Percentiles rank a stretch among this genome's conserved stretches.
Evolutionary conservation across 2,113 vertebrate species (phyloP).

Genomic region (Mola mola): DNA sequence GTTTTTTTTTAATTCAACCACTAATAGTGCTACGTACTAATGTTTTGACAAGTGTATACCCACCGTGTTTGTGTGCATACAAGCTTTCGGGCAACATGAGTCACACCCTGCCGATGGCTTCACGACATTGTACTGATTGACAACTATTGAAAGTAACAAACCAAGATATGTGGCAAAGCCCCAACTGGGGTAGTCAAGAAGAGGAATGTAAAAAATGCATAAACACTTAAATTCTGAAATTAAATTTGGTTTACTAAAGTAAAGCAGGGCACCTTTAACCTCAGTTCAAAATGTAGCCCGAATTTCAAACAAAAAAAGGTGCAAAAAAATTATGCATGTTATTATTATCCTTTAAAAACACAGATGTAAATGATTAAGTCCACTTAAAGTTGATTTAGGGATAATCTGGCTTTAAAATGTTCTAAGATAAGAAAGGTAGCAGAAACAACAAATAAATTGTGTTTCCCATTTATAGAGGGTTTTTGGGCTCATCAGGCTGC

Average conservation of each 20-base stretch:
- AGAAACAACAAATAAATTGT: slow-evolving; percentile 24
- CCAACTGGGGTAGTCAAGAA: neutral
- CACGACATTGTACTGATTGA: neutral
- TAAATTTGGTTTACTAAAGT: neutral
- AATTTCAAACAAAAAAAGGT: neutral
- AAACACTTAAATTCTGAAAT: too few relatives aligned
- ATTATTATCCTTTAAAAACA: neutral
- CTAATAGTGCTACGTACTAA: neutral
- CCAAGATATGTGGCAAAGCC: neutral
- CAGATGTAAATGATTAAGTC: neutral
- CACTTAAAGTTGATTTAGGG: neutral
- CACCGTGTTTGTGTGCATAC: slow-evolving; percentile 5
- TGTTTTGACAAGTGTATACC: neutral
- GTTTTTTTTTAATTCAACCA: too few relatives aligned
- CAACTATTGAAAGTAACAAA: neutral
- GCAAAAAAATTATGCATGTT: neutral
- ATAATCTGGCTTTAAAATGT: neutral
- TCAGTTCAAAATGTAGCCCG: too few relatives aligned
- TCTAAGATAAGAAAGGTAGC: slow-evolving; percentile 17
- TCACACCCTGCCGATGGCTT: neutral
- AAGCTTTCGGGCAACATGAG: neutral
- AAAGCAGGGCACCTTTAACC: too few relatives aligned
- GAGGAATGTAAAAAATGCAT: too few relatives aligned
- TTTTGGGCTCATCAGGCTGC: slow-evolving; percentile 35
- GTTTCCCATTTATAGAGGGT: slow-evolving; percentile 27